Conservation (phyloP, 2,888 invertebrate species). For the Metacarcinus magister region DNA sequence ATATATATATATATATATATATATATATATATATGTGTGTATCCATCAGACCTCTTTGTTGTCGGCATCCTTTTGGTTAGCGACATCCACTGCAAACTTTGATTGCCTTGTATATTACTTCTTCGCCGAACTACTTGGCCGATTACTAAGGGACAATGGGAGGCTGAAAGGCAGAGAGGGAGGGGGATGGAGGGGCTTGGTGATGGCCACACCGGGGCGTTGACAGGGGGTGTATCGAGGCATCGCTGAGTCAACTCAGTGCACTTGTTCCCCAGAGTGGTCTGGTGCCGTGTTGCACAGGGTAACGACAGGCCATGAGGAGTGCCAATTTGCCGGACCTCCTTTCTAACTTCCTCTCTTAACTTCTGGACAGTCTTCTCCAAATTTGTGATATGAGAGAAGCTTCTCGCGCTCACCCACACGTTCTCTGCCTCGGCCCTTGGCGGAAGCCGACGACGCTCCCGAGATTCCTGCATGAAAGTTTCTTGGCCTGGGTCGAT, state of each 20-base stretch:
- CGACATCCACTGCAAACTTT: too few relatives aligned
- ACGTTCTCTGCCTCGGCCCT: not conserved
- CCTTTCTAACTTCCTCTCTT: constrained; percentile 14
- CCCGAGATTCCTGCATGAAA: not conserved
- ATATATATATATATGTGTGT: too few relatives aligned
- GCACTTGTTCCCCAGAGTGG: not conserved
- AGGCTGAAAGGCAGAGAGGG: too few relatives aligned
- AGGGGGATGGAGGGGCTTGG: too few relatives aligned
- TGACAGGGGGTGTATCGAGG: not conserved
- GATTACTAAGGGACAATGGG: too few relatives aligned
- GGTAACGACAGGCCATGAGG: not conserved
- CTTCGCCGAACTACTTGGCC: too few relatives aligned
- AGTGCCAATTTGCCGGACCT: not conserved
- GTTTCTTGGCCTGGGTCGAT: not conserved
- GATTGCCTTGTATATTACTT: too few relatives aligned
- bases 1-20: too few relatives aligned
- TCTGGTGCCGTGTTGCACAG: not conserved
- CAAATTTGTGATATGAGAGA: constrained; percentile 5
- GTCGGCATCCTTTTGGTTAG: too few relatives aligned
- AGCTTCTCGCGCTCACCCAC: not conserved
- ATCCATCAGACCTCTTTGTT: too few relatives aligned
- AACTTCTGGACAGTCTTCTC: not conserved
- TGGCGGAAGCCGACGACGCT: not conserved
- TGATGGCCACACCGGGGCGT: too few relatives aligned
- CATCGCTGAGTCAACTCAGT: not conserved